Evolutionary conservation across 2,888 invertebrate genomes (phyloP).

Genomic region (Xylocampa areola): DNA sequence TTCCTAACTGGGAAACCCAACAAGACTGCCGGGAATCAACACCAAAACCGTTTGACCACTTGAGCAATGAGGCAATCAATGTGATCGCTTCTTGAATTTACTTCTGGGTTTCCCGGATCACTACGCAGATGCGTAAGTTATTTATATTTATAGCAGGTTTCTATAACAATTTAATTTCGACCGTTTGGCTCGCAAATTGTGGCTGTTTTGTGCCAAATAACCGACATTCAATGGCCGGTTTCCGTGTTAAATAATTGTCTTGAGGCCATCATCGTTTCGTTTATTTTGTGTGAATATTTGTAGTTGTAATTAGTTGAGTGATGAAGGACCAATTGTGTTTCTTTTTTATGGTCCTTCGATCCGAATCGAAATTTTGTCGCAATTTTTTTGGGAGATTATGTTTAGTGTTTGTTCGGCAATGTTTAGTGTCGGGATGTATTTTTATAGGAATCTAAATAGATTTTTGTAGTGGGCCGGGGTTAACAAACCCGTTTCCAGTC

Average conservation of each 20-base stretch:
- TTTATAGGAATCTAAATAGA: too few species aligned
- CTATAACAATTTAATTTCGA: slow-evolving; percentile 45
- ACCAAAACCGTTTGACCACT: too few species aligned
- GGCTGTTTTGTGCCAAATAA: slow-evolving; percentile 47
- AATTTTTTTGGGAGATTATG: too few species aligned
- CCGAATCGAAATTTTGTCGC: too few species aligned
- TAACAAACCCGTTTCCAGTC: too few species aligned
- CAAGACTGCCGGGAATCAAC: too few species aligned
- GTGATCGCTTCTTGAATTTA: slow-evolving; percentile 25
- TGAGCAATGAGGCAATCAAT: too few species aligned
- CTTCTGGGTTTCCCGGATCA: slow-evolving; percentile 27
- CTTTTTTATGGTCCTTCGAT: too few species aligned
- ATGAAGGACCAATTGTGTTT: not conserved
- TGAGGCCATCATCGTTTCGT: slow-evolving; percentile 11
- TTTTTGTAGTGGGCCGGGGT: too few species aligned
- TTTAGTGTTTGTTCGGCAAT: too few species aligned
- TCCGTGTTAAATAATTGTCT: slow-evolving; percentile 39
- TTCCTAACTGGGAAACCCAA: too few species aligned
- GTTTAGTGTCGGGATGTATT: too few species aligned
- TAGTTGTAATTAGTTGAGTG: slow-evolving; percentile 23
- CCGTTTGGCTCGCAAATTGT: slow-evolving; percentile 36
- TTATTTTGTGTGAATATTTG: slow-evolving; percentile 16
- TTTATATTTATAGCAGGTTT: slow-evolving; percentile 44
- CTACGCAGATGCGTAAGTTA: slow-evolving; percentile 28
- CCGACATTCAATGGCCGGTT: slow-evolving; percentile 20